Evolutionary conservation across 2,797 vertebrate genomes (phyloP).

Genomic region (Malurus leucopterus): DNA sequence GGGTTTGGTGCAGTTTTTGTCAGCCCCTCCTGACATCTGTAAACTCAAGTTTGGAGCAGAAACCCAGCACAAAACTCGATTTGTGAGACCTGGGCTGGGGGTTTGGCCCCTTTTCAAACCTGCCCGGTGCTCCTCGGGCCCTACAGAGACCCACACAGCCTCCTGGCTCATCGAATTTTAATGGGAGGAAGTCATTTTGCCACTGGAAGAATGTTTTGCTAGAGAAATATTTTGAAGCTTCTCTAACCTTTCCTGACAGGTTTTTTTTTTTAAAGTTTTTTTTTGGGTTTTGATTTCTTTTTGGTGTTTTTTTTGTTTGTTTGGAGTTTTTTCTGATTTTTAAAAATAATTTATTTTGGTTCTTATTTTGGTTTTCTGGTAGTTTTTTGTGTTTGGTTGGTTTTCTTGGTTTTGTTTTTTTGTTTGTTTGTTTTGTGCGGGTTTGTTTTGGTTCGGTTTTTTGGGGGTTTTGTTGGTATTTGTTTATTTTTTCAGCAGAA

Average conservation of each 20-base stretch:
- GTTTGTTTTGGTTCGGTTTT: background rate
- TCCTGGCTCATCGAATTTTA: slow-evolving; percentile 58
- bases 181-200: slow-evolving; percentile 65
- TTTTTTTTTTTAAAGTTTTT: background rate
- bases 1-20: background rate
- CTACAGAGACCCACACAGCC: slow-evolving; percentile 9
- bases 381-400: too few species aligned
- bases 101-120: slow-evolving; percentile 61
- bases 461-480: background rate
- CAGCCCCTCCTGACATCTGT: background rate
- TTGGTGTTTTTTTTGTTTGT: background rate
- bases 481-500: background rate
- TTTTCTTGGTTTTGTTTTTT: background rate
- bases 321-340: too few species aligned
- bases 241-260: background rate
- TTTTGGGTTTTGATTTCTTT: background rate
- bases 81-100: background rate
- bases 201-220: background rate
- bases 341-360: too few species aligned
- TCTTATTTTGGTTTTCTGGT: too few species aligned
- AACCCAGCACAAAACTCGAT: background rate
- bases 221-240: background rate
- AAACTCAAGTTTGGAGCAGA: background rate
- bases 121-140: slow-evolving; percentile 14
- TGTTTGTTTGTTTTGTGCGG: background rate